Percentiles rank a stretch among this genome's conserved stretches.
These are phyloP conservation scores for Festucalex cinctus DNA, from an alignment of 2,113 vertebrate species.

Conservation along the genomic window DNA sequence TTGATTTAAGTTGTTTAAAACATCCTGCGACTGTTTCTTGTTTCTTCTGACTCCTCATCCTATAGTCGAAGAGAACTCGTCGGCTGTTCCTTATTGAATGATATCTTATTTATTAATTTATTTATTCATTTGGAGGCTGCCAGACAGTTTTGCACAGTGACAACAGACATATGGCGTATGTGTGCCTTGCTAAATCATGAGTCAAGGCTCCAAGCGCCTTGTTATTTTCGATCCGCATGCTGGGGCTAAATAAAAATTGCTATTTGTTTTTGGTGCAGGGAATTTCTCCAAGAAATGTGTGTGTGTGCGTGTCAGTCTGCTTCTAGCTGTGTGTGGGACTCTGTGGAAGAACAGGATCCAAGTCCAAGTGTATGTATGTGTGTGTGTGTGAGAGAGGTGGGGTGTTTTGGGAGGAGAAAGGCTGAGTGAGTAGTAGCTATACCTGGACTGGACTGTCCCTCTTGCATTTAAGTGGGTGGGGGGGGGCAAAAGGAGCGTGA, in stretches of 20 bases:
- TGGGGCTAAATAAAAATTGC: conserved; percentile 70
- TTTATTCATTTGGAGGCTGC: background rate
- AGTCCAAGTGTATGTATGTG: conserved; percentile 45
- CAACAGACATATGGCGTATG: conserved; percentile 48
- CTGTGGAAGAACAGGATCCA: conserved; percentile 55
- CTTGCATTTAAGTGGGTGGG: conserved; percentile 24
- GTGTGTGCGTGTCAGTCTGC: conserved; percentile 34
- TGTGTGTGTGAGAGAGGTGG: conserved; percentile 18
- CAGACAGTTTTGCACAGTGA: conserved; percentile 1
- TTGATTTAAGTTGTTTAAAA: background rate
- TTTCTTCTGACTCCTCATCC: conserved; percentile 12
- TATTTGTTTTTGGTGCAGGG: conserved; percentile 73
- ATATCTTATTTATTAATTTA: background rate
- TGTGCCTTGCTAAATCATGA: conserved; percentile 52
- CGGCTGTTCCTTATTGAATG: conserved; percentile 14
- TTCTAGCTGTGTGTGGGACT: conserved; percentile 58
- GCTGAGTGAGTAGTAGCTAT: conserved; percentile 53
- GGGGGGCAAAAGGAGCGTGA: conserved; percentile 39
- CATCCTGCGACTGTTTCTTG: background rate
- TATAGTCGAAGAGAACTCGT: conserved; percentile 30
- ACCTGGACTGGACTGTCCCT: conserved; percentile 60
- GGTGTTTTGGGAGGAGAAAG: conserved; percentile 49
- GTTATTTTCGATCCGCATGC: conserved; percentile 62
- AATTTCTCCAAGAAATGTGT: conserved; percentile 70
- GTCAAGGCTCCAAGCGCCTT: conserved; percentile 63